Evolutionary conservation across 2,888 invertebrate genomes (phyloP).

Genomic region (Gari tellinella): DNA sequence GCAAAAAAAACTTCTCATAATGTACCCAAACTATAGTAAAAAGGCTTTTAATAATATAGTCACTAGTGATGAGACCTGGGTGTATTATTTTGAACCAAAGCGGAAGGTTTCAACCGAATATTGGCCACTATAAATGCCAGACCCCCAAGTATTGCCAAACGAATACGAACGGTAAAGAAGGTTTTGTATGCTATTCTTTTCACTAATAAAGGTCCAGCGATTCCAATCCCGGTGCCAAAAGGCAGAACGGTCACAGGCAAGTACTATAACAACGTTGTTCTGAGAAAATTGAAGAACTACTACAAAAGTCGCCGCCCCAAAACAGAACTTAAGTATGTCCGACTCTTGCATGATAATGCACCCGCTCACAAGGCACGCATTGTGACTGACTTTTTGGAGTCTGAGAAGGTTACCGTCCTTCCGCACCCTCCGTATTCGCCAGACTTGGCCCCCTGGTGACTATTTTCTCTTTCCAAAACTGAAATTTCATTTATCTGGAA

Average conservation of each 20-base stretch:
- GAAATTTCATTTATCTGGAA: too few relatives aligned
- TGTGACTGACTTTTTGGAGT: conserved; percentile 26
- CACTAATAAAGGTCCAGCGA: background rate
- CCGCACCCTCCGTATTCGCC: conserved; percentile 26
- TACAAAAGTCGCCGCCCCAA: background rate
- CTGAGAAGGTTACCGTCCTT: conserved; percentile 25
- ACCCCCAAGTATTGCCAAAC: conserved; percentile 20
- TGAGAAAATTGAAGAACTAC: too few relatives aligned
- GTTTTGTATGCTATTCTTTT: conserved; percentile 16
- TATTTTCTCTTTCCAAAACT: too few relatives aligned
- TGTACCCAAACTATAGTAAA: too few relatives aligned
- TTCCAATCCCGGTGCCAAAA: too few relatives aligned
- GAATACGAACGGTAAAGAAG: conserved; percentile 21
- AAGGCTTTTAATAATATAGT: too few relatives aligned
- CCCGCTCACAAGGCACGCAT: conserved; percentile 33
- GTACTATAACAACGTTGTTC: too few relatives aligned
- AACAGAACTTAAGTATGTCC: conserved; percentile 15
- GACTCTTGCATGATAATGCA: conserved; percentile 32
- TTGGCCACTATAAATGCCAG: conserved; percentile 9
- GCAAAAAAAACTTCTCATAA: background rate
- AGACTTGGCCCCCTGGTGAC: conserved; percentile 32
- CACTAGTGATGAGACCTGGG: too few relatives aligned
- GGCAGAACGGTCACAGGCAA: too few relatives aligned
- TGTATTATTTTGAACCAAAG: too few relatives aligned
- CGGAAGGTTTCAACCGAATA: background rate